These are phyloP conservation scores for Anthopleura xanthogrammica DNA, from an alignment of 92 coral and sea anemone genomes.

Conservation along the genomic window DNA sequence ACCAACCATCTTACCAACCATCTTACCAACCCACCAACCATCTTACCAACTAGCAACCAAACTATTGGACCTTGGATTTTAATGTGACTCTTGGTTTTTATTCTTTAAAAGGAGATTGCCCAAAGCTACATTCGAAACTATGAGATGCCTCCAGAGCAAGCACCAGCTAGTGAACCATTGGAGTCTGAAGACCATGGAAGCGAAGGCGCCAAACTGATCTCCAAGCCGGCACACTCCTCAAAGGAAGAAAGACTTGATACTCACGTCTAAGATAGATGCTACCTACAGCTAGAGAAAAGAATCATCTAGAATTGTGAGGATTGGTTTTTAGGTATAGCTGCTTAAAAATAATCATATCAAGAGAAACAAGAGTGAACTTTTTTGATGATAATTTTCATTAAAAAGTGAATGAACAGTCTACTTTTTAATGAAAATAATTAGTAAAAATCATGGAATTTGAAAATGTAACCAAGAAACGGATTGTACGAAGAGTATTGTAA, in stretches of 20 bases:
- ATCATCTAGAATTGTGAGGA: not conserved
- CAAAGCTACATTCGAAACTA: slow-evolving; percentile 30
- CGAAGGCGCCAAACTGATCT: slow-evolving; percentile 20
- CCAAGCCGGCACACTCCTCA: slow-evolving; percentile 24
- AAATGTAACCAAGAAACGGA: too few relatives aligned
- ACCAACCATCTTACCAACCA: too few relatives aligned
- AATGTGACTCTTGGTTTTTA: not conserved
- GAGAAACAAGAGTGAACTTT: too few relatives aligned
- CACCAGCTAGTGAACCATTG: slow-evolving; percentile 16
- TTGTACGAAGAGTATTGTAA: too few relatives aligned
- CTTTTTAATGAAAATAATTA: too few relatives aligned
- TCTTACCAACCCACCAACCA: not conserved
- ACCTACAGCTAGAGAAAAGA: not conserved
- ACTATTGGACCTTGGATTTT: not conserved
- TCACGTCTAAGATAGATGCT: slow-evolving; percentile 3
- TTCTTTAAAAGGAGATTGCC: slow-evolving; percentile 15
- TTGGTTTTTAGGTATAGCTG: not conserved
- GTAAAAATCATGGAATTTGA: too few relatives aligned
- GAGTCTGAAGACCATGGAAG: slow-evolving; percentile 28
- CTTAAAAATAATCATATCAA: too few relatives aligned
- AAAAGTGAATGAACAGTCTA: too few relatives aligned
- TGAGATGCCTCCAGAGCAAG: slow-evolving; percentile 17
- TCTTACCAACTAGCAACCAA: not conserved
- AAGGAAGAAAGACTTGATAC: slow-evolving; percentile 13
- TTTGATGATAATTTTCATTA: too few relatives aligned